Conservation (phyloP, 2,797 vertebrate species). For the Phataginus tetradactyla region DNA sequence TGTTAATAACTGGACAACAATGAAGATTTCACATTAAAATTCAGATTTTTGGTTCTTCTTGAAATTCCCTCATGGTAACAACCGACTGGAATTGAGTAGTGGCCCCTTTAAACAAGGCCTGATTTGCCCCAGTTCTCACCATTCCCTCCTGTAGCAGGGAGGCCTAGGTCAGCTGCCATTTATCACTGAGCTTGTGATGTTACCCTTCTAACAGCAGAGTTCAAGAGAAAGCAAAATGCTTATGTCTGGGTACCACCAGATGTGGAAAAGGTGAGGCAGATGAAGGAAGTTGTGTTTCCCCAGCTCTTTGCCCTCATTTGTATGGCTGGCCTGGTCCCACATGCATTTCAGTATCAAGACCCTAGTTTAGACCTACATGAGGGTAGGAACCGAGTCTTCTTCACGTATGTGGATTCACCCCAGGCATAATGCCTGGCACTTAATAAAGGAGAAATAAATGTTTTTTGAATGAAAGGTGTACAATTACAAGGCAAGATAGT, state of each 20-base stretch:
- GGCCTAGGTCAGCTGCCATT: neutral
- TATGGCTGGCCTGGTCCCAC: neutral
- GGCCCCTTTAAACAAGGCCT: neutral
- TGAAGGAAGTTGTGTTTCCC: neutral
- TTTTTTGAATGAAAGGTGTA: neutral
- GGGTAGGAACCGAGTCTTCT: neutral
- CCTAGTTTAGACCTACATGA: neutral
- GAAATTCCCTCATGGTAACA: neutral
- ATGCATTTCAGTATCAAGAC: neutral
- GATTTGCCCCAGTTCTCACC: neutral
- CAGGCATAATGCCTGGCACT: neutral
- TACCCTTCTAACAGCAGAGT: neutral
- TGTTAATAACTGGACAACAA: neutral
- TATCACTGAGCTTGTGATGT: neutral
- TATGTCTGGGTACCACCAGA: neutral
- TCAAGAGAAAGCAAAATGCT: neutral
- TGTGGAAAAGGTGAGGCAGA: neutral
- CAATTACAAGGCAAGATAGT: neutral
- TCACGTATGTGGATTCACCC: neutral
- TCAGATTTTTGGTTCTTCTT: conserved; percentile 25
- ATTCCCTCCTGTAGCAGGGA: neutral
- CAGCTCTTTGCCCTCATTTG: neutral
- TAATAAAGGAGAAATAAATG: neutral
- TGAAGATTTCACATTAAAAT: neutral
- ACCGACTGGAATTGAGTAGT: neutral